phyloP scores from a whole-genome alignment of 2,113 vertebrate species.

The Herpailurus yagouaroundi region DNA sequence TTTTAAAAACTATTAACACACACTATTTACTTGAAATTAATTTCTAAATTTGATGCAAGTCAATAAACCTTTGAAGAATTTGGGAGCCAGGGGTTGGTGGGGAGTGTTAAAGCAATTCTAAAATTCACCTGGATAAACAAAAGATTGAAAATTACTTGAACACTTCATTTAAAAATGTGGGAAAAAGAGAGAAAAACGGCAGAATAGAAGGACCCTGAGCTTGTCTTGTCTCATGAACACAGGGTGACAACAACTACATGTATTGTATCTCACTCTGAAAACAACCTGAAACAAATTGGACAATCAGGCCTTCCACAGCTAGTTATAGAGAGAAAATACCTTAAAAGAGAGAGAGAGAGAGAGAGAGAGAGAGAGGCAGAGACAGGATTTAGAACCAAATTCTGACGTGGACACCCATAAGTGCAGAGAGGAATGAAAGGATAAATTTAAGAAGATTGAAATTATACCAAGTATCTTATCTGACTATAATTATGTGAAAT shows the following conservation, averaged over 20 bases:
- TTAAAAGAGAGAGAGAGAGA: too few relatives aligned
- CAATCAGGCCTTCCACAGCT: neutral
- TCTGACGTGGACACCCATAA: neutral
- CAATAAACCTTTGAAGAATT: neutral
- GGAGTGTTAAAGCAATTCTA: neutral
- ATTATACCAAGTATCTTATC: neutral
- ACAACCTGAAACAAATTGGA: neutral
- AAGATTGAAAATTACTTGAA: neutral
- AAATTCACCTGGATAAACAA: neutral
- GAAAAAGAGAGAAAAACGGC: neutral
- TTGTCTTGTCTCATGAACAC: neutral
- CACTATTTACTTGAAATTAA: neutral
- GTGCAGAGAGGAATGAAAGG: neutral
- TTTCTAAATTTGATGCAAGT: neutral
- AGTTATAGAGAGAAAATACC: neutral
- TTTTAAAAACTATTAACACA: neutral
- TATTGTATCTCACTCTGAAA: neutral
- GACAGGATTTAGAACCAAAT: neutral
- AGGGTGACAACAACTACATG: neutral
- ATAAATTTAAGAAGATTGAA: neutral
- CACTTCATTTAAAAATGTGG: neutral
- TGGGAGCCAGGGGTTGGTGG: neutral
- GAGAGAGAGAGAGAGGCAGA: neutral
- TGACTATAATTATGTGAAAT: neutral
- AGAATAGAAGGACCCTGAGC: neutral